phyloP scores from a whole-genome alignment of 2,797 vertebrate genomes.

The Enteromius anoplus region DNA sequence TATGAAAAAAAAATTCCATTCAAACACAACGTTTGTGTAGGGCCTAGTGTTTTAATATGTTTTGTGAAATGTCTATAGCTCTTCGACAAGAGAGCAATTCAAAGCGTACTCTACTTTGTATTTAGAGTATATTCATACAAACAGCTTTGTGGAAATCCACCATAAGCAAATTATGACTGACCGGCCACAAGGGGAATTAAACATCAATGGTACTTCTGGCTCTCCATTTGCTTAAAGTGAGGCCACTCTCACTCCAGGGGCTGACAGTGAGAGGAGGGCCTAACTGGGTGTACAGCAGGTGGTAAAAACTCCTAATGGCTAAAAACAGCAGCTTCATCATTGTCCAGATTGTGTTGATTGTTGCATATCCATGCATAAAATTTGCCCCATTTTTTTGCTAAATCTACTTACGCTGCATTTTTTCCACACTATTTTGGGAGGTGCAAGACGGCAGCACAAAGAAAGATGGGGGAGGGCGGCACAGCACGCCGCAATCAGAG shows the following conservation, averaged over 20 bases:
- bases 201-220: slow-evolving; percentile 43
- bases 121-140: slow-evolving; percentile 29
- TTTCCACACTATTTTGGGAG: slow-evolving; percentile 41
- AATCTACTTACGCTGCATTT: slow-evolving; percentile 54
- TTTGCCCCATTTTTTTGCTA: slow-evolving; percentile 49
- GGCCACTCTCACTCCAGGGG: slow-evolving; percentile 34
- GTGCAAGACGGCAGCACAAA: slow-evolving; percentile 52
- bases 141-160: slow-evolving; percentile 34
- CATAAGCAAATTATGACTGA: slow-evolving; percentile 16
- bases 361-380: slow-evolving; percentile 57
- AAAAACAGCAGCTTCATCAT: slow-evolving; percentile 47
- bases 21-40: background rate
- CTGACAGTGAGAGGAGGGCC: slow-evolving; percentile 15
- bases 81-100: slow-evolving; percentile 43
- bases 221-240: slow-evolving; percentile 24
- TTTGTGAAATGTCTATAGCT: slow-evolving; percentile 39
- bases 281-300: slow-evolving; percentile 42
- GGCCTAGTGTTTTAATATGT: slow-evolving; percentile 8
- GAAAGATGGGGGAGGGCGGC: slow-evolving; percentile 56
- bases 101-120: slow-evolving; percentile 8
- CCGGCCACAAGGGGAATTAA: slow-evolving; percentile 31
- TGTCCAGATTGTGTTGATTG: slow-evolving; percentile 51
- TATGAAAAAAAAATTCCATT: background rate
- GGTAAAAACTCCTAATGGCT: slow-evolving; percentile 34
- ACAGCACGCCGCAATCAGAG: slow-evolving; percentile 48